Base-by-base conservation (phyloP, 1,140 invertebrate genomes). In the Drosophila burlai region DNA sequence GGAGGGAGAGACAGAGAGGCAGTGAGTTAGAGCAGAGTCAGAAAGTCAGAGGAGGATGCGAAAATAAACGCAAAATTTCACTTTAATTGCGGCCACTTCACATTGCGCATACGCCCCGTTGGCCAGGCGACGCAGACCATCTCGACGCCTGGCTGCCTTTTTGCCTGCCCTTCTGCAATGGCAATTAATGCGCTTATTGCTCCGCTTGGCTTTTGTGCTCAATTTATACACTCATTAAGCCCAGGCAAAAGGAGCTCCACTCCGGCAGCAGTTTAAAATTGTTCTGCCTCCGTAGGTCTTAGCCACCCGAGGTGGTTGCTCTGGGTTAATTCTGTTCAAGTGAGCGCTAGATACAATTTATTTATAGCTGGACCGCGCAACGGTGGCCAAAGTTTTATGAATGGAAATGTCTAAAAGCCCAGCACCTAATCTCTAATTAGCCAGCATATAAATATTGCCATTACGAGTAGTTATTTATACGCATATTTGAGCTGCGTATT, bases 101-200 rank as follows among this genome's bases (percentile, higher is more conserved):
- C 65, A 68, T 75, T 61, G 59, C 77, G 63, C 68, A 87, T 80
- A 81, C 77, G 80, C 83, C 47, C 42, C 54, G 80, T 74, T 77
- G 82, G 54, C 40, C 76, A 42, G 50, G 34, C 57, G 49, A 34
- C 61, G 50, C 7, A 34, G 43, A 61, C 62, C 62, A 64, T 42
- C 26, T 31, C 49, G n/a, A 21, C 16, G 15, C 54, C 63, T 36
- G 21, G 49, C 50, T 34, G 50, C 50, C 50, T n/a, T 72, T 60
- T 57, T 36, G 21, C 54, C 50, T 52, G 50, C 50, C 50, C 50
- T 76, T 60, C 61, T 65, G 66, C 60, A 49, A 69, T 66, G 65
- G 73, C 77, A 89, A 80, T 89, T 87, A 87, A 89, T 83, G 68
- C 84, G 84, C 84, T 87, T 87, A 89, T 87, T 80, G 72, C 84